These are phyloP conservation scores for Euglossa dilemma DNA, from an alignment of 1,140 invertebrate genomes.

Conservation along the genomic window DNA sequence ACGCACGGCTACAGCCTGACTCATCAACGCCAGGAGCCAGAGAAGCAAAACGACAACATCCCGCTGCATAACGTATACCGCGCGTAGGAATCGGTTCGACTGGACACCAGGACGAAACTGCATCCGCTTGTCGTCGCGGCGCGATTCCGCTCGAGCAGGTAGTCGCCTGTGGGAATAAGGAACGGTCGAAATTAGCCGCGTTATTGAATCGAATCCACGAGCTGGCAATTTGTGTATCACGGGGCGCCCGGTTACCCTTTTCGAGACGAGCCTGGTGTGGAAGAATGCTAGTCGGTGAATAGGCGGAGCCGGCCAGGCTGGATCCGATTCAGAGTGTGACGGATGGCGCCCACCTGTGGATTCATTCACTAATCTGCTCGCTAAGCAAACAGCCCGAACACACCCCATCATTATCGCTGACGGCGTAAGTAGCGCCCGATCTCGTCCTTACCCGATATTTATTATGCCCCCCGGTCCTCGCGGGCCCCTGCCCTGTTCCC, in stretches of 20 bases:
- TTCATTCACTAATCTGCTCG: conserved; percentile 83
- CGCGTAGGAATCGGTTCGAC: background rate
- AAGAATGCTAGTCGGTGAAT: conserved; percentile 61
- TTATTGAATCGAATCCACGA: conserved; percentile 23
- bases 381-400: conserved; percentile 82
- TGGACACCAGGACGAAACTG: background rate
- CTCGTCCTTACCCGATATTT: conserved; percentile 75
- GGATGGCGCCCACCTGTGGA: conserved; percentile 83
- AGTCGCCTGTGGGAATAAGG: background rate
- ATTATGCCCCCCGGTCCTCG: conserved; percentile 66
- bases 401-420: conserved; percentile 82
- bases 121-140: background rate
- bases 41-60: background rate
- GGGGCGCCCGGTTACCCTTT: conserved; percentile 43
- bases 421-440: conserved; percentile 80
- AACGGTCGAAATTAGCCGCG: background rate
- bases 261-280: conserved; percentile 54
- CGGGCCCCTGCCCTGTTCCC: background rate
- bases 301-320: conserved; percentile 64
- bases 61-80: background rate
- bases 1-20: too few species aligned
- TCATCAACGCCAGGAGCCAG: background rate
- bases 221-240: conserved; percentile 28
- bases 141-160: background rate
- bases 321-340: conserved; percentile 76